A percentile compares a stretch with the other conserved stretches of the same genome.
These are phyloP conservation scores for Leptinotarsa undecemlineata DNA, from an alignment of 1,140 invertebrate species.

Conservation along the genomic window DNA sequence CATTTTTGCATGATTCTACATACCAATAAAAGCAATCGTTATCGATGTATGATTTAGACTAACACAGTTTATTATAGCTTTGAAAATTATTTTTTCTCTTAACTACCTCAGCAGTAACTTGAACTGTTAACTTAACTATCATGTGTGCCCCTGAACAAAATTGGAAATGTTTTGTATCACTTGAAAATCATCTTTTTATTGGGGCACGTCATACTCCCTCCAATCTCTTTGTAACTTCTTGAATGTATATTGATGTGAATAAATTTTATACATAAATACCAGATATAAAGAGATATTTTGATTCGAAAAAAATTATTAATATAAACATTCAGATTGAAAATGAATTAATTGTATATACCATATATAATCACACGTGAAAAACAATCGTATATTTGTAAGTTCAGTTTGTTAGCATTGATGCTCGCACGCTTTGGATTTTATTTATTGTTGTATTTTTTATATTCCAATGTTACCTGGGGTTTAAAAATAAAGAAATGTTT, in stretches of 20 bases:
- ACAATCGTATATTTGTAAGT: neutral
- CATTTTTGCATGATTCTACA: no score
- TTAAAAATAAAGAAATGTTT: neutral
- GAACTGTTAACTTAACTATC: neutral
- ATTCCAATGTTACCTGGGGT: neutral
- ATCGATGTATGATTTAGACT: no score
- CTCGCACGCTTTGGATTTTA: neutral
- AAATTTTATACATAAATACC: neutral
- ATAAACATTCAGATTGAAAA: conserved; percentile 7
- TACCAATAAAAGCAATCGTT: no score
- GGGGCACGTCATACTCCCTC: neutral
- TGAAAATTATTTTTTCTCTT: neutral
- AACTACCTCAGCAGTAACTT: neutral
- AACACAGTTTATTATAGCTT: neutral
- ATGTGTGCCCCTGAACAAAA: neutral
- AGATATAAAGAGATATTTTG: neutral
- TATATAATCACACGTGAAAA: conserved; percentile 1
- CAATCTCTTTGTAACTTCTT: neutral
- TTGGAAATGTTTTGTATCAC: neutral
- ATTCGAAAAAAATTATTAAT: neutral
- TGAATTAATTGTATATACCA: neutral
- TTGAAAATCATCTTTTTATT: neutral
- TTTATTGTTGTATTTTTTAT: conserved; percentile 11
- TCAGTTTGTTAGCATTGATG: neutral
- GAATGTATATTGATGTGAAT: conserved; percentile 2